Evolutionary conservation across 1,140 invertebrate species (phyloP), one percentile per base, ranked within the genome.

Genomic region (Lasioglossum baleicum): DNA sequence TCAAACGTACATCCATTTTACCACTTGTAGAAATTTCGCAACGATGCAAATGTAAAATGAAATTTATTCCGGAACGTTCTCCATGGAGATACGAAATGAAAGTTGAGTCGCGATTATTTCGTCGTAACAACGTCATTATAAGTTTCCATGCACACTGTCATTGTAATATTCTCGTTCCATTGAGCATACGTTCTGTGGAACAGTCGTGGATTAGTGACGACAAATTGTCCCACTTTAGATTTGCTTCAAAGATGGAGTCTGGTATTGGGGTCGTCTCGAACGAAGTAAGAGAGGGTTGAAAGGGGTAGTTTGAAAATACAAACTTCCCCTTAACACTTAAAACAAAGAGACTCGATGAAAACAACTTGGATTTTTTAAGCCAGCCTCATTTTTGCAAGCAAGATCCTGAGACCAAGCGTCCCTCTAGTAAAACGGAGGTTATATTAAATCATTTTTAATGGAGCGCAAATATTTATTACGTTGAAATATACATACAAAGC

Each of bases 201-300:
- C 40, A 20, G 15, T 26, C 15, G 51, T 0, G 69, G 22, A 35
- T 20, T 7, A 22, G 17, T 40, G 61, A 51, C 67, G 66, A 79
- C 65, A 79, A 79, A 79, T 73, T 73, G 69, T 79, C 60, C 76
- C 51, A 73, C 61, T 79, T 79, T 65, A 61, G 76, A 65, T 79
- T 65, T 65, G 69, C 44, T 42, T 64, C n/a, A 71, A 69, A 72
- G 76, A 42, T 20, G 20, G 42, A 51, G 20, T n/a, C 8, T 2
- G 0, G 44, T 35, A 65, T 51, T 51, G 58, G 22, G 69, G 76
- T 78, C 48, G 69, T 7, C 40, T 7, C 22, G 44, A 44, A 35
- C 48, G 1, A 35, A 15, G 17, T 42, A 35, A 48, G 26, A n/a
- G 8, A 22, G 42, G 48, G 22, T 72, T 64, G 48, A 17, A 72